phyloP scores from a whole-genome alignment of 2,797 vertebrate genomes.

The Pangasius krempfi region DNA sequence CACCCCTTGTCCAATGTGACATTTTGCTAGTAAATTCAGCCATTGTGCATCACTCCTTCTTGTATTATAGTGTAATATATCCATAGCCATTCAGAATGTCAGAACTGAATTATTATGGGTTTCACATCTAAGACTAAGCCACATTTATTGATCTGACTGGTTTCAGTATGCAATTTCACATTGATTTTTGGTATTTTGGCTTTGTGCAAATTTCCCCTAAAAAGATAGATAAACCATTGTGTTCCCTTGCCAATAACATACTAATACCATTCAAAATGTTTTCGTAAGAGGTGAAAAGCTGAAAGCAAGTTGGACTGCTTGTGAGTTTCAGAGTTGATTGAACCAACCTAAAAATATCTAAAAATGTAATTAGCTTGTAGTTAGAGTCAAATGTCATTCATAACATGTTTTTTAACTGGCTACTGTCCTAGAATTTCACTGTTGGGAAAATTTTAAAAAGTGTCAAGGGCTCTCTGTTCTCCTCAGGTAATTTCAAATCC shows the following conservation, averaged over 20 bases:
- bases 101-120: background rate
- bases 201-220: background rate
- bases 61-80: no score
- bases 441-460: background rate
- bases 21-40: background rate
- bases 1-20: background rate
- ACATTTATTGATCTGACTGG: background rate
- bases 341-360: background rate
- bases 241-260: background rate
- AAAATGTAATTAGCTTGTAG: background rate
- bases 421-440: background rate
- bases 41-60: no score
- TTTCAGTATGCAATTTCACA: background rate
- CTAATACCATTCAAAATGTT: background rate
- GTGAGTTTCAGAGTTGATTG: background rate
- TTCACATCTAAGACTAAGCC: background rate
- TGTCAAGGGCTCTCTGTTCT: background rate
- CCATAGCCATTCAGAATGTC: background rate
- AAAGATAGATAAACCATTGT: background rate
- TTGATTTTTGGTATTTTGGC: background rate
- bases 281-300: background rate
- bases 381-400: background rate
- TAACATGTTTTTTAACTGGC: background rate
- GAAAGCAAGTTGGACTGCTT: background rate
- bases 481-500: constrained; percentile 10